These are phyloP conservation scores for Chascanopsetta lugubris DNA, from an alignment of 2,113 vertebrate genomes.

Conservation along the genomic window DNA sequence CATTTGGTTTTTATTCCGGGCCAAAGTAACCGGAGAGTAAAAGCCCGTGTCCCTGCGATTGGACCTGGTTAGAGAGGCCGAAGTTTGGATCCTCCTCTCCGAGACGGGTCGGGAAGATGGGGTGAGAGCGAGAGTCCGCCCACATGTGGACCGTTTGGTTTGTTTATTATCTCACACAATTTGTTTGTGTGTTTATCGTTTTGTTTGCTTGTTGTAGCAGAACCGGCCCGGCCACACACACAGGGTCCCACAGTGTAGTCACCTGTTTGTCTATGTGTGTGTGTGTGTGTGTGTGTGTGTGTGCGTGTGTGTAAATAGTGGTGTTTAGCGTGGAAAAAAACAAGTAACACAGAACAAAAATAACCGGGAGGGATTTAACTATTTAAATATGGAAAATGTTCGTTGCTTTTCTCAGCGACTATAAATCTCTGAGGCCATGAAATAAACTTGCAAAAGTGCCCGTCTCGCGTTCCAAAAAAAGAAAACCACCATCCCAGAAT, in stretches of 20 bases:
- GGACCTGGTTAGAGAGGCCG: slow-evolving; percentile 19
- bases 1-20: slow-evolving; percentile 42
- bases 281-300: neutral
- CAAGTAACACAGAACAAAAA: neutral
- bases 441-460: too few species aligned
- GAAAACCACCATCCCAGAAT: neutral
- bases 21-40: slow-evolving; percentile 45
- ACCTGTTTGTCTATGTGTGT: neutral
- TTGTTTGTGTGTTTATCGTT: slow-evolving; percentile 48
- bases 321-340: slow-evolving; percentile 7
- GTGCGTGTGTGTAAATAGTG: too few species aligned
- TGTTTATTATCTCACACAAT: slow-evolving; percentile 37
- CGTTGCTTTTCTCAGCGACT: neutral
- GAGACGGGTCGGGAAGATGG: neutral
- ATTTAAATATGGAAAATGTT: neutral
- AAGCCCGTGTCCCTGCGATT: slow-evolving; percentile 33
- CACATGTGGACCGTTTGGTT: slow-evolving; percentile 36
- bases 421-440: neutral
- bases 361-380: neutral
- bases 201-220: slow-evolving; percentile 31
- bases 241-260: neutral
- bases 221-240: slow-evolving; percentile 48
- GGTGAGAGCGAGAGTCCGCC: neutral
- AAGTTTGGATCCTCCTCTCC: slow-evolving; percentile 13
- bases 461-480: too few species aligned